Evolutionary conservation across 2,113 vertebrate species (phyloP), one percentile per base, ranked within the genome.

Genomic region (Silurus meridionalis): DNA sequence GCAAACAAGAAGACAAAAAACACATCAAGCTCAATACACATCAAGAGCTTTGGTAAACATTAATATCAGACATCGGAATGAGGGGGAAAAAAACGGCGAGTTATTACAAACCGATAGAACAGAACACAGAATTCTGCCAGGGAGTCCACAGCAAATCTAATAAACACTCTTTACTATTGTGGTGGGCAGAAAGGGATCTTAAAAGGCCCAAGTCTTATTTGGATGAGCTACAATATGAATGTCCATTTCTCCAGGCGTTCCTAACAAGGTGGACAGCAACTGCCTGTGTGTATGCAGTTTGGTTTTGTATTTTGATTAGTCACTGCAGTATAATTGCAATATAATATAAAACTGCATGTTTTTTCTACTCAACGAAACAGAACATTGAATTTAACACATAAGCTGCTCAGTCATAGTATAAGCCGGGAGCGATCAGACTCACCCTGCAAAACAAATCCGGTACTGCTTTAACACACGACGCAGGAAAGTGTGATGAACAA

Each of bases 1-100:
- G 96, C 37, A 87, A 37, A 77, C 61, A 77, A 21, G 46, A 37
- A 84, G 71, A 85, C 19, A 78, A 72, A 86, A 37, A 37, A 37
- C 37, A 37, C 37, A 37, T 37, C 37, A 37, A 37, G 37, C 37
- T 37, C 37, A 37, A 37, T 37, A 37, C 37, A 37, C 37, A 37
- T 37, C 37, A 37, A 37, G 37, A 37, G 37, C 37, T 37, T 37
- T 2, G 37, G 37, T 37, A 37, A 37, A 37, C 37, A 37, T 37
- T 37, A 37, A 37, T 37, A 37, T 37, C 37, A 2, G 2, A 37
- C 37, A 37, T 37, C 37, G 37, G 55, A 57, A 57, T 57, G 55
- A 57, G 55, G 55, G 37, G 37, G 2, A 37, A 37, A 37, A 37
- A 37, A 37, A 37, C 2, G 1, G 1, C 37, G 2, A 57, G 55